Evolutionary conservation across 2,888 invertebrate genomes (phyloP), one percentile per base, ranked within the genome.

Genomic region (Anodontia alba): DNA sequence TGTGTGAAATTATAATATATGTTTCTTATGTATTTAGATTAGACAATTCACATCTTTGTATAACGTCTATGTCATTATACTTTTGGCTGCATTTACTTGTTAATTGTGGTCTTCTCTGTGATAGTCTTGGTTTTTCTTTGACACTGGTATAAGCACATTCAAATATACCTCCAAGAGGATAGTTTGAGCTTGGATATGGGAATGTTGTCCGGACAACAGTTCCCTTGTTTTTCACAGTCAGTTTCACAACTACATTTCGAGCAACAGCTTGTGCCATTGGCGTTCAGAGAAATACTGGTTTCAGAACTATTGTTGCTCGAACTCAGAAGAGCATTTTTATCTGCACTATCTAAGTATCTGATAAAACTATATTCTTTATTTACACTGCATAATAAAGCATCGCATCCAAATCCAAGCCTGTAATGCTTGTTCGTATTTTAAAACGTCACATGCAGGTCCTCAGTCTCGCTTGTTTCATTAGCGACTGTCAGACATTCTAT

Each of bases 191-290:
- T 7, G 67, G 12, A n/a, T 7, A 8, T 36, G n/a, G 8, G 36
- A 67, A 67, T 10, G 15, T 7, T 57, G n/a, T 67, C 67, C n/a
- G 67, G 67, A 36, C 67, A 67, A 42, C 67, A 67, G 20, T 67
- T 23, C 5, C 67, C 67, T n/a, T 36, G 7, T 15, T 38, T 10
- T 67, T 20, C 8, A 42, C 67, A 67, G n/a, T 23, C 23, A 7
- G 5, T 29, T 10, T 10, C 20, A 23, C 67, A 67, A n/a, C 38
- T 38, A 26, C 67, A 67, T 31, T 7, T 2, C 7, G 67, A 67
- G 23, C 67, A 67, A 67, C 67, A 67, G 8, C n/a, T n/a, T n/a
- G n/a, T n/a, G n/a, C n/a, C n/a, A n/a, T n/a, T n/a, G n/a, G n/a
- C n/a, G n/a, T n/a, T n/a, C n/a, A n/a, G n/a, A n/a, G n/a, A n/a